A percentile compares a stretch with the other conserved stretches of the same genome.
These are phyloP conservation scores for Rhinella marina DNA, from an alignment of 2,797 vertebrate species.

Conservation along the genomic window DNA sequence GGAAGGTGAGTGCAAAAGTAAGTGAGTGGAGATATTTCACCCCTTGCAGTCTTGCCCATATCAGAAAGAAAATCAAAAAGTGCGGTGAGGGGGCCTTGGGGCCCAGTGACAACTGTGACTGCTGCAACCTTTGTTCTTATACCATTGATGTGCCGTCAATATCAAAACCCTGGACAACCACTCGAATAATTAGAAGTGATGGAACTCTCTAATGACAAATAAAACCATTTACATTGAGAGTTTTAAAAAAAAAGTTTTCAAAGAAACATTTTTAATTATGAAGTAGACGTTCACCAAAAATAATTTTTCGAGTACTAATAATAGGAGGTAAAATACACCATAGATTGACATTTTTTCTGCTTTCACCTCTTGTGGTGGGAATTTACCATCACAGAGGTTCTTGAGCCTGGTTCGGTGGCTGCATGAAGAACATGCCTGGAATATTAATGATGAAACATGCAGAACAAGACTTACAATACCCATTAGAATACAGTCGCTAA, in stretches of 20 bases:
- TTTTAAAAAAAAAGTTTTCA: background rate
- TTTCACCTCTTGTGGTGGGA: background rate
- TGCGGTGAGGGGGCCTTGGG: no score
- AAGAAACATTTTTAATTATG: background rate
- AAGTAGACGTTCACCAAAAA: background rate
- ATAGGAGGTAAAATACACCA: background rate
- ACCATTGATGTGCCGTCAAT: no score
- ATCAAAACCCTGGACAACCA: no score
- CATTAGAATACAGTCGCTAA: constrained; percentile 32
- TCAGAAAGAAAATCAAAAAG: no score
- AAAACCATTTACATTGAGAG: background rate
- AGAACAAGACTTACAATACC: constrained; percentile 37
- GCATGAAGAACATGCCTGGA: constrained; percentile 28
- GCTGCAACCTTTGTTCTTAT: no score
- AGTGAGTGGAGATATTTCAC: no score
- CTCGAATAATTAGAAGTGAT: no score
- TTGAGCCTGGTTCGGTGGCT: constrained; percentile 26
- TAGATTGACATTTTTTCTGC: background rate
- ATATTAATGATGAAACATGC: constrained; percentile 46
- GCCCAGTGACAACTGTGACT: no score
- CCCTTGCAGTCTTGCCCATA: no score
- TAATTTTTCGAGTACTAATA: background rate
- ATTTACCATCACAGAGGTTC: constrained; percentile 34
- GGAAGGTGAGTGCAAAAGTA: no score
- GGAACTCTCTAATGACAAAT: background rate